A percentile compares a stretch with the other conserved stretches of the same genome.
These are phyloP conservation scores for Hydriomena furcata DNA, from an alignment of 2,888 invertebrate genomes.

Conservation along the genomic window DNA sequence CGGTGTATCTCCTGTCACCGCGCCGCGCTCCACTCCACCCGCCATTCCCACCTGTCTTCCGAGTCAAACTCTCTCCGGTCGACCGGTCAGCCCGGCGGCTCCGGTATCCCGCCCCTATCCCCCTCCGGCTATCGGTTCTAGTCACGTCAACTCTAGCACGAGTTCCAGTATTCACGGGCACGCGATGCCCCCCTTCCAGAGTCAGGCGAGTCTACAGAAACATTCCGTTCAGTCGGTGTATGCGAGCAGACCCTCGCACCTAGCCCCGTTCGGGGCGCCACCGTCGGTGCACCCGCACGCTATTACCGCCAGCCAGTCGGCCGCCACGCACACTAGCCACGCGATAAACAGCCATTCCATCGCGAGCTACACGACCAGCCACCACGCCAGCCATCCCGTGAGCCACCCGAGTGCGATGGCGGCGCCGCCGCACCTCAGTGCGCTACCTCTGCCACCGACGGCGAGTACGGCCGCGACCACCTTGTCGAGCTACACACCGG, in stretches of 20 bases:
- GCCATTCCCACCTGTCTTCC: conserved; percentile 71
- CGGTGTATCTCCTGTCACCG: conserved; percentile 56
- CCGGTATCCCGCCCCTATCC: conserved; percentile 69
- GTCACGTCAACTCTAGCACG: conserved; percentile 78
- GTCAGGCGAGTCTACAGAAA: conserved; percentile 76
- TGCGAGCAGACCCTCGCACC: conserved; percentile 69
- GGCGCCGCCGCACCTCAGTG: conserved; percentile 57
- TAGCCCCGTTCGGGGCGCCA: conserved; percentile 67
- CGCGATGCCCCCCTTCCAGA: conserved; percentile 68
- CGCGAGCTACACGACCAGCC: conserved; percentile 59
- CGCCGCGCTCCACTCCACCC: conserved; percentile 60
- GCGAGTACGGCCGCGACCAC: conserved; percentile 58
- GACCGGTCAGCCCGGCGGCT: conserved; percentile 64
- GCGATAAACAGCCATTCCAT: conserved; percentile 69
- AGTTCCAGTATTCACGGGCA: conserved; percentile 75
- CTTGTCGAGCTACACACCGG: conserved; percentile 63
- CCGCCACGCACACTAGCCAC: conserved; percentile 69
- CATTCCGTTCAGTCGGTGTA: conserved; percentile 76
- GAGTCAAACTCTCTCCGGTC: conserved; percentile 65
- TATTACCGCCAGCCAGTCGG: conserved; percentile 43
- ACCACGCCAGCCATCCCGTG: conserved; percentile 48
- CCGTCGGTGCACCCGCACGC: conserved; percentile 60
- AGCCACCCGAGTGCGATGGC: conserved; percentile 60
- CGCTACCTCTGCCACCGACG: conserved; percentile 47
- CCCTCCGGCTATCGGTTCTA: conserved; percentile 76